Conservation (phyloP, 2,888 invertebrate species). For the Caenorhabditis wallacei region DNA sequence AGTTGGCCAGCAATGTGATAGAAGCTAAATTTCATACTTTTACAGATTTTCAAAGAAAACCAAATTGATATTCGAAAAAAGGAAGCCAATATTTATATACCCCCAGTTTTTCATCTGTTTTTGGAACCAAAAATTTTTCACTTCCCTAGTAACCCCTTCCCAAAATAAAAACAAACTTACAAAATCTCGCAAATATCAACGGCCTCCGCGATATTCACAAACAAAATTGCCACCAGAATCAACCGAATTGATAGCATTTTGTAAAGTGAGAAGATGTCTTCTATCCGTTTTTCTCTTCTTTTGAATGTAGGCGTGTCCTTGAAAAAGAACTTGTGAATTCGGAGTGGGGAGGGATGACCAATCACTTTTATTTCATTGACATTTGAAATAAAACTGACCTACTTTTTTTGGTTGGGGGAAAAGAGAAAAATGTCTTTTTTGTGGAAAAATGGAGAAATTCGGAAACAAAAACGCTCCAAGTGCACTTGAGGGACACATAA, state of each 20-base stretch:
- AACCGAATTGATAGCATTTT: slow-evolving; percentile 18
- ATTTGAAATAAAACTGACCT: slow-evolving; percentile 33
- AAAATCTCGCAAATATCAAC: slow-evolving; percentile 11
- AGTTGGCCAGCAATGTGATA: too few species aligned
- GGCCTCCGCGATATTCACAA: background rate
- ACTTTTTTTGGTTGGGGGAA: slow-evolving; percentile 29
- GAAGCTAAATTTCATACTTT: too few species aligned
- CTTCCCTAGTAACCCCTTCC: too few species aligned
- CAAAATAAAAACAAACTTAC: background rate
- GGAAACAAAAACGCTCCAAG: slow-evolving; percentile 10
- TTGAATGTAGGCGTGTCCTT: slow-evolving; percentile 12
- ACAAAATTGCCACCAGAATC: background rate
- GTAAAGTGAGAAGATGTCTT: background rate
- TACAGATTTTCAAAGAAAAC: too few species aligned
- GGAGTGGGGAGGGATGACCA: slow-evolving; percentile 1
- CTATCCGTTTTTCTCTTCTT: background rate
- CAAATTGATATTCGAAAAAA: too few species aligned
- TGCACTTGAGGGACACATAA: slow-evolving; percentile 5
- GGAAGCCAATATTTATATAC: too few species aligned
- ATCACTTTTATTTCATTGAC: slow-evolving; percentile 47
- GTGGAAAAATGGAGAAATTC: background rate
- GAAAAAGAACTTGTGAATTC: slow-evolving; percentile 18
- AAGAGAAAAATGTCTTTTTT: background rate
- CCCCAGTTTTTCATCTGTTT: too few species aligned
- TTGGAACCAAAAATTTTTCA: background rate